phyloP scores from a whole-genome alignment of 2,113 vertebrate genomes.

The Albula glossodonta region DNA sequence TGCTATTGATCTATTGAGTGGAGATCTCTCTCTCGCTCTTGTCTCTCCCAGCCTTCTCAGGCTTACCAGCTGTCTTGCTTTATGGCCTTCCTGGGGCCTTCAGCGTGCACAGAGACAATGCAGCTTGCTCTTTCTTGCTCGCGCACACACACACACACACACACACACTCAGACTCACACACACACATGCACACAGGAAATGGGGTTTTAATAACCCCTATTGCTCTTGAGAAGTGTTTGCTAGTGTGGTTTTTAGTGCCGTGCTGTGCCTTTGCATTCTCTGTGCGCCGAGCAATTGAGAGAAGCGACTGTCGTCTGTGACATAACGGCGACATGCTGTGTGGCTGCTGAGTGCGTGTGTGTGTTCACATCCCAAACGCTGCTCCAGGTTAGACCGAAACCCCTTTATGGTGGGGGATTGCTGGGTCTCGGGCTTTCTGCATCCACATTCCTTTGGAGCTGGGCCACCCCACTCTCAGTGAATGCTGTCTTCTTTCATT shows the following conservation, averaged over 20 bases:
- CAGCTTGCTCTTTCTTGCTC: background rate
- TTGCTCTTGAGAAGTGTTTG: background rate
- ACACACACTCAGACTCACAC: background rate
- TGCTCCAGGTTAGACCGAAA: background rate
- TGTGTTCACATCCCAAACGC: background rate
- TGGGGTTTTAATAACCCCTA: background rate
- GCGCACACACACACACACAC: background rate
- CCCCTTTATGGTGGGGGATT: background rate
- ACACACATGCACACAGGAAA: conserved; percentile 4
- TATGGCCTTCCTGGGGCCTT: conserved; percentile 40
- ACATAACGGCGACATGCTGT: background rate
- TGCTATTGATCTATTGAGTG: conserved; percentile 45
- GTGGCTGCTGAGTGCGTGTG: background rate
- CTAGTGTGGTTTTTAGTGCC: background rate
- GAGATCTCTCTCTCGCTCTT: background rate
- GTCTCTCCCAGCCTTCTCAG: conserved; percentile 22
- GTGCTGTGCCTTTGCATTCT: background rate
- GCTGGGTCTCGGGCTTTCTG: background rate
- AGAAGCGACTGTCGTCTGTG: too few species aligned
- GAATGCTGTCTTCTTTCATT: background rate
- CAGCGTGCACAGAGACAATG: conserved; percentile 7
- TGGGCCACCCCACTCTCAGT: background rate
- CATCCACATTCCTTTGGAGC: background rate
- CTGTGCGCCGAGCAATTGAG: background rate
- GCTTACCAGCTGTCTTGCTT: conserved; percentile 51